These are phyloP conservation scores for Psephotus haematonotus DNA, from an alignment of 2,113 vertebrate species.

Conservation along the genomic window DNA sequence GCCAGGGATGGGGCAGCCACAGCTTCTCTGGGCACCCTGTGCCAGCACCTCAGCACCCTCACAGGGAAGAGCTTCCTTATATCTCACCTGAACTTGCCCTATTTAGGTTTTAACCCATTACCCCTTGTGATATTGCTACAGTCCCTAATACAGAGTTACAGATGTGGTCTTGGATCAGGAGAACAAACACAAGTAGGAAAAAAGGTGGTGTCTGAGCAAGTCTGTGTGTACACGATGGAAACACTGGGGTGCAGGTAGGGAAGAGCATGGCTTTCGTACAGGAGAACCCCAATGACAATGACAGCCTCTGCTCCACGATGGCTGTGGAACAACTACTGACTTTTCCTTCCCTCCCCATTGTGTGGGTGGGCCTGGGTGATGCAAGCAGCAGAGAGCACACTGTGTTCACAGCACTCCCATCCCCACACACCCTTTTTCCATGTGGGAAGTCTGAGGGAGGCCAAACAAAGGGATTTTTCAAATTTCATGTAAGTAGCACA, in stretches of 20 bases:
- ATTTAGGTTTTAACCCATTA: not conserved
- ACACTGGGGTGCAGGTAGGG: not conserved
- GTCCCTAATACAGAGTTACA: not conserved
- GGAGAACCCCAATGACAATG: not conserved
- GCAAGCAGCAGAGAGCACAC: not conserved
- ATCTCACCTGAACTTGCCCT: not conserved
- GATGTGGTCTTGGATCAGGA: not conserved
- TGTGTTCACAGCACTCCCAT: not conserved
- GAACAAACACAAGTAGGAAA: not conserved
- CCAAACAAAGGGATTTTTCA: conserved; percentile 46
- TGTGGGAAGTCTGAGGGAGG: not conserved
- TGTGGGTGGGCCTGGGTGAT: rapidly evolving
- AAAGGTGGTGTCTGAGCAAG: not conserved
- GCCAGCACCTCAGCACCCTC: too few relatives aligned
- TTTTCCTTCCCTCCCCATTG: not conserved
- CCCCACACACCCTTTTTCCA: conserved; percentile 46
- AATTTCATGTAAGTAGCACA: not conserved
- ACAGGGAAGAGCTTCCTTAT: not conserved
- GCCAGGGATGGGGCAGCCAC: too few relatives aligned
- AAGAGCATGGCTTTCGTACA: not conserved
- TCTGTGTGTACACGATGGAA: not conserved
- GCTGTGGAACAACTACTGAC: not conserved
- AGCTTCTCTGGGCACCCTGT: too few relatives aligned
- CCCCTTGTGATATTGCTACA: not conserved
- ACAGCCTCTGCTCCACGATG: not conserved